Base-by-base conservation (phyloP, 2,113 vertebrate genomes). In the Campylomormyrus numenius region DNA sequence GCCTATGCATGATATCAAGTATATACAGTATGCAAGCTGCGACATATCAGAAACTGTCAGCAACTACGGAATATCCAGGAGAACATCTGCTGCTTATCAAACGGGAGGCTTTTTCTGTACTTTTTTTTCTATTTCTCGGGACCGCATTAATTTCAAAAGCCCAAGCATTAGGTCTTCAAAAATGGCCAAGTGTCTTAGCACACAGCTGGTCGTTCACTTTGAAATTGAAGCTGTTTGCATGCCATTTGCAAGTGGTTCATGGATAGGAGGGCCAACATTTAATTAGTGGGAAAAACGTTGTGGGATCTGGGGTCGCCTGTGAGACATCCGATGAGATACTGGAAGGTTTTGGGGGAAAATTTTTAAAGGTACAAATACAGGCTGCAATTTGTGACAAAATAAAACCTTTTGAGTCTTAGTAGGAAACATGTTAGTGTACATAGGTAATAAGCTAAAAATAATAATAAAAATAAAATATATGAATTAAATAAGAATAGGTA, bases 51-150 rank as follows among this genome's bases (percentile, higher is more conserved):
- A 1, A 94, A 46, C 96, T 97, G 96, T 97, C 97, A 97, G 89
- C 94, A 93, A 90, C 90, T 91, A 92, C 91, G 80, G 90, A 88
- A 93, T 95, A 94, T 95, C 95, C 96, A 94, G 90, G 90, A 93
- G 95, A 89, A 96, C 97, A 97, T 97, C 96, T 98, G 97, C 93
- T 95, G 91, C 93, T 93, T 96, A 95, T 98, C 97, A 96, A 95
- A 96, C 93, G 91, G 94, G 93, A 77, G 90, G 90, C 91, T 94
- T 52, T 89, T 89, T 80, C 77, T 83, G 45, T 6, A 90, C 93
- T 95, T 90, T 91, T 95, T 91, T 80, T 89, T 89, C 24, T 19
- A 50, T 62, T 58, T 84, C 89, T 89, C 80, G 17, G 83, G 80
- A 27, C 39, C 24, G 96, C 95, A 97, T 98, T 95, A 94, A 95